Conservation (phyloP, 2,888 invertebrate genomes). For the Netelia inedita region DNA sequence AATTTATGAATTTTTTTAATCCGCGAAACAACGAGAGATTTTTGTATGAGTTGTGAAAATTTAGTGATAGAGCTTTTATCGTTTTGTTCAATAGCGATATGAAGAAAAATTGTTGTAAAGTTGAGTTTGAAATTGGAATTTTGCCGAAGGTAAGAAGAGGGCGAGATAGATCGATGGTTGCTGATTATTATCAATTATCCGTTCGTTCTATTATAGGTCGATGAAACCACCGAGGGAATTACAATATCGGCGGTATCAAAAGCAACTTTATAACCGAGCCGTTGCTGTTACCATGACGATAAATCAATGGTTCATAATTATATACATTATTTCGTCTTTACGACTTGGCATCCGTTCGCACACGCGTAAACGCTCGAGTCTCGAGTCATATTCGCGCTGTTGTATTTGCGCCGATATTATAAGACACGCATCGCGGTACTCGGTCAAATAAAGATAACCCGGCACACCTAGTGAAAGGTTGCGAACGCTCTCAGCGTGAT, state of each 20-base stretch:
- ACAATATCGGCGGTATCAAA: slow-evolving; percentile 21
- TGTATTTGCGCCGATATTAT: slow-evolving; percentile 41
- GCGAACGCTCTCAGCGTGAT: slow-evolving; percentile 32
- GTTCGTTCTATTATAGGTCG: not conserved
- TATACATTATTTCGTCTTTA: slow-evolving; percentile 68
- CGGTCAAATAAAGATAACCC: slow-evolving; percentile 70
- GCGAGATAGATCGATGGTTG: slow-evolving; percentile 6
- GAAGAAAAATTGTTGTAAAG: not conserved
- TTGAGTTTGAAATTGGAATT: not conserved
- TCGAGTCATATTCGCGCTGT: slow-evolving; percentile 1
- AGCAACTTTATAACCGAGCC: slow-evolving; percentile 17
- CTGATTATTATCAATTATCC: slow-evolving; percentile 44
- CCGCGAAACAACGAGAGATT: not conserved
- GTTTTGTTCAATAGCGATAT: not conserved
- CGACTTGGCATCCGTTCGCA: slow-evolving; percentile 49
- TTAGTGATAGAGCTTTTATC: not conserved
- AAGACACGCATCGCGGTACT: slow-evolving; percentile 52
- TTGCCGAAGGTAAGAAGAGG: not conserved
- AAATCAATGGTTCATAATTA: slow-evolving; percentile 69
- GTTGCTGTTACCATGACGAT: slow-evolving; percentile 67
- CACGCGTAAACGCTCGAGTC: slow-evolving; percentile 45
- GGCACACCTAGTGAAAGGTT: slow-evolving; percentile 72
- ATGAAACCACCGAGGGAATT: slow-evolving; percentile 2
- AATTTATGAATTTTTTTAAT: not conserved
- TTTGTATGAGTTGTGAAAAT: not conserved